phyloP scores from a whole-genome alignment of 2,797 vertebrate genomes.

The Peromyscus attwateri region DNA sequence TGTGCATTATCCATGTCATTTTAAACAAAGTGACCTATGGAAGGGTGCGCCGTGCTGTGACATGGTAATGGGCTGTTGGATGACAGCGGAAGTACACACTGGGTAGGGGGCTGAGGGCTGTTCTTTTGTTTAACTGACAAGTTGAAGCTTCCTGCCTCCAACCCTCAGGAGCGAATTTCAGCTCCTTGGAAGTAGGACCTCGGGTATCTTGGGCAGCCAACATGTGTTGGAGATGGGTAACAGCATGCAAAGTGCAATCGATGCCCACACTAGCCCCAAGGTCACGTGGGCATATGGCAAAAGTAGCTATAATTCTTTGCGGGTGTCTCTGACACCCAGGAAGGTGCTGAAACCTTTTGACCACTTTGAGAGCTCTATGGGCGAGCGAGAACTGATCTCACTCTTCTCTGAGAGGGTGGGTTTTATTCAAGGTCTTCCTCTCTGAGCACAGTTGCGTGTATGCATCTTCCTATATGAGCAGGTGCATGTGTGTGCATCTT shows the following conservation, averaged over 20 bases:
- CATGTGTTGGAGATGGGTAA: not conserved
- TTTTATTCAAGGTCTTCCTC: not conserved
- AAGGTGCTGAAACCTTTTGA: not conserved
- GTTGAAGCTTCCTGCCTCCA: conserved; percentile 86
- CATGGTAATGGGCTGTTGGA: conserved; percentile 93
- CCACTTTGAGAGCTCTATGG: not conserved
- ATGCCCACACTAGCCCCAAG: not conserved
- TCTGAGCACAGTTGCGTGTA: not conserved
- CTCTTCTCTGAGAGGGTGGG: not conserved
- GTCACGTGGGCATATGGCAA: not conserved
- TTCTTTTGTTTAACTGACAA: conserved; percentile 91
- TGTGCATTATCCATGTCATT: conserved; percentile 93
- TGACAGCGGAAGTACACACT: conserved; percentile 92
- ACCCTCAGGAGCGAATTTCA: conserved; percentile 81
- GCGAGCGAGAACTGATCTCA: not conserved
- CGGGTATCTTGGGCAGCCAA: conserved; percentile 78
- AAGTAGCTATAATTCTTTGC: accelerated
- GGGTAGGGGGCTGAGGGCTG: conserved; percentile 87
- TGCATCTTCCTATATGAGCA: not conserved
- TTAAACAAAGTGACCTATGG: conserved; percentile 95
- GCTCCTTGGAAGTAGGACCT: conserved; percentile 83
- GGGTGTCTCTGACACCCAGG: not conserved
- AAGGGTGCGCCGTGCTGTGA: conserved; percentile 91
- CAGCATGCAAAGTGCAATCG: accelerated
- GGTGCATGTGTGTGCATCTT: not conserved